Percentiles rank a stretch among this genome's conserved stretches.
These are phyloP conservation scores for Myxocyprinus asiaticus DNA, from an alignment of 2,113 vertebrate species.

Conservation along the genomic window DNA sequence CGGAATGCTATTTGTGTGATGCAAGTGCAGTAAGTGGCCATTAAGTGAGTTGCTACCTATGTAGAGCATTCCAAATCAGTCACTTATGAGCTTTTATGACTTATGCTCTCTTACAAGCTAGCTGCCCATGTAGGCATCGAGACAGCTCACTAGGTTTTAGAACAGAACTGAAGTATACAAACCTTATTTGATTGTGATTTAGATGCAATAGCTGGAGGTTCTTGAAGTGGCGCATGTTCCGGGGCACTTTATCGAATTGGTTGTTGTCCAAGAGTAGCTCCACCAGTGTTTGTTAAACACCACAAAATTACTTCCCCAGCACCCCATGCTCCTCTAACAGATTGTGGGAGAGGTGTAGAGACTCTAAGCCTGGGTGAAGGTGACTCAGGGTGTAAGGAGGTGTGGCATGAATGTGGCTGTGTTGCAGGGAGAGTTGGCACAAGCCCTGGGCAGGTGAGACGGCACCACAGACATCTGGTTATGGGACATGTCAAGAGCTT, in stretches of 20 bases:
- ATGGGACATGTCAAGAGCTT: constrained; percentile 75
- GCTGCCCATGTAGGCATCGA: too few relatives aligned
- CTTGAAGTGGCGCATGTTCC: constrained; percentile 74
- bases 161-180: constrained; percentile 9
- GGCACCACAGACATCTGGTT: constrained; percentile 72
- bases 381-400: constrained; percentile 71
- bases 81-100: too few relatives aligned
- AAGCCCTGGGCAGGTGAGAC: constrained; percentile 71
- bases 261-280: constrained; percentile 81
- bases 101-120: too few relatives aligned
- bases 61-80: too few relatives aligned
- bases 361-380: constrained; percentile 73
- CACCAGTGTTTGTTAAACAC: constrained; percentile 69
- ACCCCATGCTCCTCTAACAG: constrained; percentile 59
- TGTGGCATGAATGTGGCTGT: constrained; percentile 74
- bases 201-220: constrained; percentile 73
- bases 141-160: neutral
- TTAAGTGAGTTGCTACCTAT: too few relatives aligned
- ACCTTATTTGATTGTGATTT: constrained; percentile 81
- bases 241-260: constrained; percentile 70
- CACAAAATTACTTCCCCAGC: constrained; percentile 69
- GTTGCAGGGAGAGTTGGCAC: constrained; percentile 68
- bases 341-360: constrained; percentile 77
- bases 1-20: too few relatives aligned
- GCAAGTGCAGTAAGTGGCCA: too few relatives aligned